Evolutionary conservation across 1,140 invertebrate species (phyloP).

Genomic region (Lineus longissimus): DNA sequence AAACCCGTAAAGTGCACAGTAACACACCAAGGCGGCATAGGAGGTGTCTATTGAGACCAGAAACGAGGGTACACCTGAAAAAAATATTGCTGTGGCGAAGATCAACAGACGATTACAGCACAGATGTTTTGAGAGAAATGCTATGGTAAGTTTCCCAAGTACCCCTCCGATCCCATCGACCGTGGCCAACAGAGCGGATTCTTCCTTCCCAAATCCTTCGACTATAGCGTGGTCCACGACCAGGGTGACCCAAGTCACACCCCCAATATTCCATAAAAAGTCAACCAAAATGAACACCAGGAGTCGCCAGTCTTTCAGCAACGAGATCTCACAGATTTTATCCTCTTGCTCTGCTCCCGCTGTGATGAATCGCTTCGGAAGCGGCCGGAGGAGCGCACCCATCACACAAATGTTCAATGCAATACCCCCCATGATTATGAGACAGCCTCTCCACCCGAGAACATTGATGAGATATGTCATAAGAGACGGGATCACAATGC

Average conservation of each 20-base stretch:
- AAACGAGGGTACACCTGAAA: neutral
- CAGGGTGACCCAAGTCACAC: neutral
- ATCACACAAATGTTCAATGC: slow-evolving; percentile 71
- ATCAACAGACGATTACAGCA: slow-evolving; percentile 14
- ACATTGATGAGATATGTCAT: slow-evolving; percentile 17
- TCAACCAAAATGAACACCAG: neutral
- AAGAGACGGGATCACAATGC: slow-evolving; percentile 20
- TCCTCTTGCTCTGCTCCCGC: neutral
- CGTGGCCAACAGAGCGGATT: slow-evolving; percentile 81
- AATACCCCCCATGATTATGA: slow-evolving; percentile 74
- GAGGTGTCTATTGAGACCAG: neutral
- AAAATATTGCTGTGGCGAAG: neutral
- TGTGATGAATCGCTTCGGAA: slow-evolving; percentile 42
- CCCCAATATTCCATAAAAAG: neutral
- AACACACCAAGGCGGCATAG: slow-evolving; percentile 11
- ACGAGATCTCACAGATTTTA: neutral
- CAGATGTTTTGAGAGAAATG: slow-evolving; percentile 75
- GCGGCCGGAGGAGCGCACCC: slow-evolving; percentile 71
- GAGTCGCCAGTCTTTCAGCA: neutral
- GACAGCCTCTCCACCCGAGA: slow-evolving; percentile 48
- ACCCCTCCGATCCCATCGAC: slow-evolving; percentile 69
- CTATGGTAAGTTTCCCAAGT: slow-evolving; percentile 70
- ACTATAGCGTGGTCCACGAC: neutral
- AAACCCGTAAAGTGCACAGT: slow-evolving; percentile 18
- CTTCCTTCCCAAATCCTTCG: neutral